phyloP scores from a whole-genome alignment of 2,113 vertebrate genomes.

The Hydrolagus affinis region DNA sequence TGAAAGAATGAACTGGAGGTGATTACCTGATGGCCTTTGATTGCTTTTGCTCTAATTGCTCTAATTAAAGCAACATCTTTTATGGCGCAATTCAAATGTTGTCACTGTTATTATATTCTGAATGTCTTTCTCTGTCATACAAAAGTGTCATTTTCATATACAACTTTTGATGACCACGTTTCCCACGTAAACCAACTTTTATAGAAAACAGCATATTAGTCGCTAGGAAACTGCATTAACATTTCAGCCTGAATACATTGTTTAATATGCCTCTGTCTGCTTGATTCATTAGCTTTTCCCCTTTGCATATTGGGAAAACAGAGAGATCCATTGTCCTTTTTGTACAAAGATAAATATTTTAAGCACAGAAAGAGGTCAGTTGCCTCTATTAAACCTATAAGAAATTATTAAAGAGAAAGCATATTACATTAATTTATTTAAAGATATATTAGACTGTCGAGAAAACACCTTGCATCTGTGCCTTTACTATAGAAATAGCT shows the following conservation, averaged over 20 bases:
- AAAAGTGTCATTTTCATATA: background rate
- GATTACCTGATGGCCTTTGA: background rate
- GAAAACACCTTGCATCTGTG: background rate
- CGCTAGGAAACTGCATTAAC: background rate
- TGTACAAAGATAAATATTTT: too few relatives aligned
- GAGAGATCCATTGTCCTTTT: background rate
- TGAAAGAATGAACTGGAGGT: background rate
- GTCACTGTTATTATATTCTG: background rate
- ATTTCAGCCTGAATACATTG: background rate
- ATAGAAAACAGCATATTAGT: conserved; percentile 1
- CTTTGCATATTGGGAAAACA: background rate
- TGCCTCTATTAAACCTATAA: background rate
- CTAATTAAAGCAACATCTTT: background rate
- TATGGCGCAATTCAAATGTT: background rate
- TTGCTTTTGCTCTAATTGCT: background rate
- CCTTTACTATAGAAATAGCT: background rate
- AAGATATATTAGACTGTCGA: background rate
- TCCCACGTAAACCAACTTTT: background rate
- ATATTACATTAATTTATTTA: background rate
- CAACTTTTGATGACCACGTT: background rate
- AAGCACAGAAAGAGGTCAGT: too few relatives aligned
- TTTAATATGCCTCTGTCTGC: background rate
- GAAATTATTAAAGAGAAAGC: background rate
- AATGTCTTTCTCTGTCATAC: background rate
- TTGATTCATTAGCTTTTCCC: background rate